Percentiles rank a stretch among this genome's conserved stretches.
Conservation (phyloP, 2,113 vertebrate species). For the Okapia johnstoni region DNA sequence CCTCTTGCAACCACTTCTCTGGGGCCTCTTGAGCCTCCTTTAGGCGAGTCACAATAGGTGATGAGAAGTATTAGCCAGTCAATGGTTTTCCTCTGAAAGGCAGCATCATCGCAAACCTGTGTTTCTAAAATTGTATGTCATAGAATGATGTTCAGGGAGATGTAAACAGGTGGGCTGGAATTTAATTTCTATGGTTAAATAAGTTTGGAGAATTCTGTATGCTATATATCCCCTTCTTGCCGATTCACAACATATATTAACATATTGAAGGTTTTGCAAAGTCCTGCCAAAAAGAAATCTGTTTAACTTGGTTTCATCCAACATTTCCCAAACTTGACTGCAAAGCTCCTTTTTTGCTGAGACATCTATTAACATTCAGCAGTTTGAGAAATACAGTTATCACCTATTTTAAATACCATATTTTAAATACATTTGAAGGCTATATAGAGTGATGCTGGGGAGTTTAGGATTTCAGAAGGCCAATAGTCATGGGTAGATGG, state of each 20-base stretch:
- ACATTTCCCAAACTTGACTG: neutral
- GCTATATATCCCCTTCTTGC: neutral
- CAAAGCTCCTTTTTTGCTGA: neutral
- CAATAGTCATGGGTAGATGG: neutral
- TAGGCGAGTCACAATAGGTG: neutral
- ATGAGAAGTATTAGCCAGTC: neutral
- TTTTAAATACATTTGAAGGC: conserved; percentile 7
- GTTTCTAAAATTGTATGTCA: neutral
- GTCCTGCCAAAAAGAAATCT: neutral
- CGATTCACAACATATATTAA: neutral
- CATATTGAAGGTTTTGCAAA: neutral
- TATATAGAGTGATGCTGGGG: neutral
- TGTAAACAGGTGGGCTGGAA: neutral
- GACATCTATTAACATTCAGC: neutral
- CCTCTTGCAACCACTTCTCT: neutral
- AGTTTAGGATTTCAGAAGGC: conserved; percentile 14
- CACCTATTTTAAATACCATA: neutral
- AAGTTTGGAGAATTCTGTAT: neutral
- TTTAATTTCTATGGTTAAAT: neutral
- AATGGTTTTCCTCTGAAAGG: neutral
- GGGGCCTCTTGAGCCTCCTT: neutral
- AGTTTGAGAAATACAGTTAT: neutral
- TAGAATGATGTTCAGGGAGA: neutral
- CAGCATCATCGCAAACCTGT: neutral
- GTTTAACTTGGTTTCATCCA: neutral